Evolutionary conservation across 2,888 invertebrate species (phyloP), one percentile per base, ranked within the genome.

Genomic region (Drosophila acutilabella): DNA sequence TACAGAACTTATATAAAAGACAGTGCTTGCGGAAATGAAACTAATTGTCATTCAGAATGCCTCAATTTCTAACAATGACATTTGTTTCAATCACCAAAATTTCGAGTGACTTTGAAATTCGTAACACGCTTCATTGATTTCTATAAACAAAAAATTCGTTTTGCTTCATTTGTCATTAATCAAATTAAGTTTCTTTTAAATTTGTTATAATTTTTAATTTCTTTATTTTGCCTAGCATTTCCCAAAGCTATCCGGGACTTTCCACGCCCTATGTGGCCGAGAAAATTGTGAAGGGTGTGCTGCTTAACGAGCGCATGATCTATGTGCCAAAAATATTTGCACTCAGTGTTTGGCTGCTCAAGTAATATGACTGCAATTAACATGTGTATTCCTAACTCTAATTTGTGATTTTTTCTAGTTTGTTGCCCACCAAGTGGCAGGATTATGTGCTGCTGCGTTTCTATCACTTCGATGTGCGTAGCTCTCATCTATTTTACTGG

Each of bases 281-380:
- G 53, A 89, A 90, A 83, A 91, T 92, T 57, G 89, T 92, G 18
- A 88, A 91, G 69, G 92, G 91, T 13, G 84, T 92, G 42, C 76
- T 91, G 50, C 74, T 86, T 26, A 92, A 92, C 62, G 88, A 91
- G 72, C 91, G 91, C 58, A 90, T 91, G 89, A 89, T 91, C 47
- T 91, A 91, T 78, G 91, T 92, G 71, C 92, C 92, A 45, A 90
- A 88, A 89, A 91, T 91, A 85, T 91, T 91, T 76, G 91, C 91
- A 53, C 84, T 91, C 52, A 89, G 80, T 47, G 91, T 91, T 26
- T 91, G 91, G 91, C 71, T 91, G 74, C 90, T 90, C 77, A 90
- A 90, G 91, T 91, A 74, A 42, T 2, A 38, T 6, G 18, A 11
- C 1, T 18, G 1, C 4, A 38, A 38, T 51, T 23, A 1, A 5